phyloP scores from a whole-genome alignment of 2,113 vertebrate genomes.

The Desmodus rotundus region DNA sequence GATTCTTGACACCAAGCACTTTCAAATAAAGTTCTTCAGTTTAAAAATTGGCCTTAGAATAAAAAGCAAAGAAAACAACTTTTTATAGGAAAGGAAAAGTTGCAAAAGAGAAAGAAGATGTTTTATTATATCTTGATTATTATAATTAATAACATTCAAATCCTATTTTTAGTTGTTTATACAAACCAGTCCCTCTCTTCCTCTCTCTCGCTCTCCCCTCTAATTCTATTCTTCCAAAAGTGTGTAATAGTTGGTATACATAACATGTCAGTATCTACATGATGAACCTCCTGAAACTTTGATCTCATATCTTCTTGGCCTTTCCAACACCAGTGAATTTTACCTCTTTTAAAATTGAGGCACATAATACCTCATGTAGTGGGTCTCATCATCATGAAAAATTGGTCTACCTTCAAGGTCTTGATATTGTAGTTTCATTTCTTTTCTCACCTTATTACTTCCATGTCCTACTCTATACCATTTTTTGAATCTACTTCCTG shows the following conservation, averaged over 20 bases:
- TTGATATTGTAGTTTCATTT: not conserved
- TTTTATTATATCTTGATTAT: not conserved
- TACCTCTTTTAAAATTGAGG: not conserved
- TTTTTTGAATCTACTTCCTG: not conserved
- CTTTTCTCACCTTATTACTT: not conserved
- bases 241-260: not conserved
- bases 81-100: not conserved
- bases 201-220: not conserved
- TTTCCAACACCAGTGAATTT: not conserved
- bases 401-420: not conserved
- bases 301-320: not conserved
- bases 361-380: not conserved
- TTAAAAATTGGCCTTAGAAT: not conserved
- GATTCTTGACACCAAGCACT: not conserved
- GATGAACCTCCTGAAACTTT: not conserved
- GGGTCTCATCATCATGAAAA: not conserved
- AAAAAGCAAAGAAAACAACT: not conserved
- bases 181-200: not conserved
- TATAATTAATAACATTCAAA: not conserved
- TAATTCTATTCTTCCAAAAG: not conserved
- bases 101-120: not conserved
- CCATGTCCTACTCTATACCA: not conserved
- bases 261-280: not conserved
- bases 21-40: not conserved
- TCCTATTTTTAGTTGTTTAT: not conserved